Evolutionary conservation across 2,797 vertebrate species (phyloP).

Genomic region (Urocyon cinereoargenteus): DNA sequence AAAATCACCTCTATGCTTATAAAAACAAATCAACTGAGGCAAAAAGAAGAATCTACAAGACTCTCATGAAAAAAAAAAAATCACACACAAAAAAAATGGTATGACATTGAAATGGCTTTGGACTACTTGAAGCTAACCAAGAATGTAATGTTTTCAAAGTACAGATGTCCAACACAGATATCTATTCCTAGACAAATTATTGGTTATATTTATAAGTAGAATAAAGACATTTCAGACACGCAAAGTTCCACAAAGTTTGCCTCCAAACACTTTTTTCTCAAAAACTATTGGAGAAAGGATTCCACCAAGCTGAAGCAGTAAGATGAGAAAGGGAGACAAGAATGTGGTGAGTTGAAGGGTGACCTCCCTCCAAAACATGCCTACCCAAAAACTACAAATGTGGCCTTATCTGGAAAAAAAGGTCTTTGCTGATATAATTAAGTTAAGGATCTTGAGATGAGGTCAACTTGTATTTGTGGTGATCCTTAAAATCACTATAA

Average conservation of each 20-base stretch:
- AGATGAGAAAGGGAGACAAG: background rate
- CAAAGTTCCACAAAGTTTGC: background rate
- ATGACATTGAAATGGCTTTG: background rate
- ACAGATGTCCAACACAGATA: background rate
- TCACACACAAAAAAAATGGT: background rate
- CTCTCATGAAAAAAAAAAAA: background rate
- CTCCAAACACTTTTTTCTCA: background rate
- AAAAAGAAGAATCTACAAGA: background rate
- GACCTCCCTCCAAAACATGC: background rate
- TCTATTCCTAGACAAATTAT: background rate
- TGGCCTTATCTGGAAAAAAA: background rate
- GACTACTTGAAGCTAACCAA: background rate
- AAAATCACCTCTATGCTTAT: background rate
- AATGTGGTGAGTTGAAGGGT: background rate
- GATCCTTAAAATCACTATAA: background rate
- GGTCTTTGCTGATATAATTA: background rate
- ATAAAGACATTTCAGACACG: background rate
- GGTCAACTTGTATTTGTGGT: background rate
- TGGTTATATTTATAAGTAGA: background rate
- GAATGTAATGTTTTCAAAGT: background rate
- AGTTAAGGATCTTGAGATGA: background rate
- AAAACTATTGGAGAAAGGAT: background rate
- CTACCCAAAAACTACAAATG: background rate
- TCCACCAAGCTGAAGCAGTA: background rate
- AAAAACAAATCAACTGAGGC: background rate